Percentiles rank a stretch among this genome's conserved stretches.
phyloP scores from a whole-genome alignment of 2,797 vertebrate species.

The Steatocranus sp. region DNA sequence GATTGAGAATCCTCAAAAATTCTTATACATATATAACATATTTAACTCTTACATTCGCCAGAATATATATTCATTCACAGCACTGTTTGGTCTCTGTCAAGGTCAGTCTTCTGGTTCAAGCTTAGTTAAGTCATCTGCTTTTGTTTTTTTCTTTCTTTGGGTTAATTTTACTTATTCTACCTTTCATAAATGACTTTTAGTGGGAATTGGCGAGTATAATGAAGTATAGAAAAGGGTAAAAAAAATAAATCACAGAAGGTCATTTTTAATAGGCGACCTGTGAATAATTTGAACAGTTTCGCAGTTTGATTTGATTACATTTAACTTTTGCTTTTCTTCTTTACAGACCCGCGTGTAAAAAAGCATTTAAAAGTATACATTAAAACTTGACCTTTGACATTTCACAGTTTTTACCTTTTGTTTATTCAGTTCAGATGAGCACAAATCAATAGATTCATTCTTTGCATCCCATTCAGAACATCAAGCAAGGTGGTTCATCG shows the following conservation, averaged over 20 bases:
- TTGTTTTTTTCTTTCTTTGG: background rate
- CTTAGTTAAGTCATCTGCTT: constrained; percentile 1
- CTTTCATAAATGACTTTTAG: background rate
- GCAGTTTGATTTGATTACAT: constrained; percentile 19
- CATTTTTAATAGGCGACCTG: background rate
- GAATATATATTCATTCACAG: background rate
- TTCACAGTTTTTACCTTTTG: background rate
- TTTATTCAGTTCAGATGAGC: constrained; percentile 5
- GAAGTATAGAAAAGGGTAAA: background rate
- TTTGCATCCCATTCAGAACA: constrained; percentile 31
- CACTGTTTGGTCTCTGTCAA: background rate
- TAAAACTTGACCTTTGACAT: constrained; percentile 32
- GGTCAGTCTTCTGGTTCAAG: background rate
- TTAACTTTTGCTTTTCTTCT: constrained; percentile 27
- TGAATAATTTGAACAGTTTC: background rate
- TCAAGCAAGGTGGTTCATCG: background rate
- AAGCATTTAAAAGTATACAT: background rate
- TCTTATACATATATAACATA: background rate
- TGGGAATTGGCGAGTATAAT: background rate
- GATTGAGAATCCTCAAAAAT: background rate
- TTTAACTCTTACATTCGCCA: background rate
- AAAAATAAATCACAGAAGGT: constrained; percentile 4
- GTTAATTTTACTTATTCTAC: background rate
- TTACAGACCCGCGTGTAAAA: background rate
- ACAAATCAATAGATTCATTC: constrained; percentile 18